Conservation (phyloP, 2,888 invertebrate species). For the Eupithecia centaureata region DNA sequence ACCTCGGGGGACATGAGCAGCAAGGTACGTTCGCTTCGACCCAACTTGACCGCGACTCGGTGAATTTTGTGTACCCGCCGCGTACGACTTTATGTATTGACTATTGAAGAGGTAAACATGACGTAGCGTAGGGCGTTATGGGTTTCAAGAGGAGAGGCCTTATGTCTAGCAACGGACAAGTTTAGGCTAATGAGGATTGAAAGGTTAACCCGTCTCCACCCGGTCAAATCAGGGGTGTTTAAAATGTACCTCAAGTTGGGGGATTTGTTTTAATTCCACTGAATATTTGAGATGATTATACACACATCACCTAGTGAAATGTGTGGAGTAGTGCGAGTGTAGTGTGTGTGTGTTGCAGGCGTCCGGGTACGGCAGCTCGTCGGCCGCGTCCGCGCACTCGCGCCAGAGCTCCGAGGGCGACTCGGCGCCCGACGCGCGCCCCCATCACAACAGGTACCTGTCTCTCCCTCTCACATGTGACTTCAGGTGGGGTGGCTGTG, state of each 20-base stretch:
- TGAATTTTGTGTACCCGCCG: neutral
- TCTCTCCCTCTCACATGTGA: neutral
- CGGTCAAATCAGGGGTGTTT: too few species aligned
- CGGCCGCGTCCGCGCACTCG: constrained; percentile 92
- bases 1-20: constrained; percentile 85
- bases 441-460: constrained; percentile 71
- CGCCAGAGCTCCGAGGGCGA: constrained; percentile 93
- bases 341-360: constrained; percentile 84
- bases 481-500: neutral
- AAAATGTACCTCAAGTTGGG: neutral
- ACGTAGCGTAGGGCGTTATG: too few species aligned
- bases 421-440: constrained; percentile 63
- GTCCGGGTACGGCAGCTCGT: constrained; percentile 95
- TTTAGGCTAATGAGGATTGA: neutral
- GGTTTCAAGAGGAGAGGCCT: neutral
- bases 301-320: neutral
- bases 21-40: constrained; percentile 56
- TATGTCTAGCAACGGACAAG: neutral
- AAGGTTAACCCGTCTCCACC: too few species aligned
- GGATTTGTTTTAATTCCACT: neutral
- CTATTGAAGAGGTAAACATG: too few species aligned
- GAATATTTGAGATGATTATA: neutral
- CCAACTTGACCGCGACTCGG: neutral
- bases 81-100: too few species aligned
- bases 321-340: neutral